Percentiles rank a stretch among this genome's conserved stretches.
Conservation (phyloP, 2,888 invertebrate species). For the Lithosia quadra region DNA sequence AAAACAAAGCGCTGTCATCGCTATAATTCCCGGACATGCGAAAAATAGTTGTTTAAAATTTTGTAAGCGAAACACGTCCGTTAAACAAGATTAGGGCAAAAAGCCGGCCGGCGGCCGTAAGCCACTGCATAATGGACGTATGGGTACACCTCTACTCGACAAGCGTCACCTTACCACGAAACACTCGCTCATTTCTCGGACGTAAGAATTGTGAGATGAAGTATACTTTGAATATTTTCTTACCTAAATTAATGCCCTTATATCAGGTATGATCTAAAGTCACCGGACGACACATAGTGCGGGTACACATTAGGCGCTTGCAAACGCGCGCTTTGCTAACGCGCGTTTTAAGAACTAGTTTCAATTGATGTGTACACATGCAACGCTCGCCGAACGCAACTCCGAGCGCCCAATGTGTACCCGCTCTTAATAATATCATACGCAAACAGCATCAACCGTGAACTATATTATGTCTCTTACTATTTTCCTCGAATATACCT, state of each 20-base stretch:
- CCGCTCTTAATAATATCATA: not conserved
- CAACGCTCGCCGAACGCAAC: no score
- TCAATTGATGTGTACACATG: no score
- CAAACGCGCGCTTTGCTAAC: no score
- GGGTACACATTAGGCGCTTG: no score
- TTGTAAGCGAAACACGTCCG: slow-evolving; percentile 64
- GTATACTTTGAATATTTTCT: no score
- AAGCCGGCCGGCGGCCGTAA: slow-evolving; percentile 58
- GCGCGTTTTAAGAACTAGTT: no score
- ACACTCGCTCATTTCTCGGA: slow-evolving; percentile 41
- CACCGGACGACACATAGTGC: not conserved
- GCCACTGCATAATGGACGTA: slow-evolving; percentile 64
- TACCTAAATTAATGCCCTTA: no score
- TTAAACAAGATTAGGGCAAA: slow-evolving; percentile 65
- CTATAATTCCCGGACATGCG: slow-evolving; percentile 44
- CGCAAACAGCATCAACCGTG: not conserved
- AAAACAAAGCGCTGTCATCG: slow-evolving; percentile 52
- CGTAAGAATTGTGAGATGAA: not conserved
- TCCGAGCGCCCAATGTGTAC: no score
- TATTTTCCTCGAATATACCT: not conserved
- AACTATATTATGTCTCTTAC: not conserved
- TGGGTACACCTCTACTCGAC: slow-evolving; percentile 49
- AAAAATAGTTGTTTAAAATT: slow-evolving; percentile 60
- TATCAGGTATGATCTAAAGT: not conserved
- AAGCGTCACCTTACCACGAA: slow-evolving; percentile 34